A percentile compares a stretch with the other conserved stretches of the same genome.
phyloP scores from a whole-genome alignment of 2,113 vertebrate species.

The Strigops habroptila region DNA sequence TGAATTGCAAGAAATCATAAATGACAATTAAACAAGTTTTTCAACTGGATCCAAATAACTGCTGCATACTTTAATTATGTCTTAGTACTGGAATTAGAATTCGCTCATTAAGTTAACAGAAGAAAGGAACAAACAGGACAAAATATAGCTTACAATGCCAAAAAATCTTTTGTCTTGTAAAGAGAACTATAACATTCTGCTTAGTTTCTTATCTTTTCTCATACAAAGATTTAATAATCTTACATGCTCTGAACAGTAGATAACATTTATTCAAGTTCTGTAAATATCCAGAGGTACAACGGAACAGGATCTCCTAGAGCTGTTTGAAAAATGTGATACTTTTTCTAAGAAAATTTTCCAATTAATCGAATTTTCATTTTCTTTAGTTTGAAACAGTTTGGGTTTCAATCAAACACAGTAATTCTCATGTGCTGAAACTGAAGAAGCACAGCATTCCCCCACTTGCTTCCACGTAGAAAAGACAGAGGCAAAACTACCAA shows the following conservation, averaged over 20 bases:
- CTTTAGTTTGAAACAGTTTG: background rate
- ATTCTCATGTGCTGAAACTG: background rate
- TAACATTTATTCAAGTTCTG: background rate
- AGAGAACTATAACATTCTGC: background rate
- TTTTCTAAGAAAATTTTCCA: background rate
- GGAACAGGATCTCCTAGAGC: background rate
- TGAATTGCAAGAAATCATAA: constrained; percentile 3
- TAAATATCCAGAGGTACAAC: background rate
- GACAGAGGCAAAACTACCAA: background rate
- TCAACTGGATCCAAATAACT: constrained; percentile 14
- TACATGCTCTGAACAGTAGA: background rate
- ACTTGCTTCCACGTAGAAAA: background rate
- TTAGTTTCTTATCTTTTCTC: background rate
- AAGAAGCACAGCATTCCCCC: background rate
- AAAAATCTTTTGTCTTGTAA: constrained; percentile 4
- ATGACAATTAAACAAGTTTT: constrained; percentile 34
- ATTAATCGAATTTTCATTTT: background rate
- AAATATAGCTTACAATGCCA: background rate
- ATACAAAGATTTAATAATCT: background rate
- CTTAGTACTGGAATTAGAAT: constrained; percentile 34
- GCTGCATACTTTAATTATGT: constrained; percentile 4
- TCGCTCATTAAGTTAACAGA: background rate
- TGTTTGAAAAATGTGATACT: background rate
- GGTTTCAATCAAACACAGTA: background rate
- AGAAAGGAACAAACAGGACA: background rate